phyloP scores from a whole-genome alignment of 2,113 vertebrate genomes.

The Gobio gobio region DNA sequence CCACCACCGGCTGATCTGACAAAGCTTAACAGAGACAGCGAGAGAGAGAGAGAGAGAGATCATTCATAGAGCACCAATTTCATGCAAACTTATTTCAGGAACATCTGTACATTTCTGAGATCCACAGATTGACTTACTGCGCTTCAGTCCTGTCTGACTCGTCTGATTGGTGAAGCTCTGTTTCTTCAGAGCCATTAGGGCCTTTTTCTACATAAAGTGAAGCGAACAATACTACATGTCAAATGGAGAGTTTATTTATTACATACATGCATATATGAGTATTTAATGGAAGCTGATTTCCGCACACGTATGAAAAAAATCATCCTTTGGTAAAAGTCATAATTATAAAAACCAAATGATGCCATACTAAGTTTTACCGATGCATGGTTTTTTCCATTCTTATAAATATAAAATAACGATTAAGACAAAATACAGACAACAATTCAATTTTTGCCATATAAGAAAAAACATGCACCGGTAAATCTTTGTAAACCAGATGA shows the following conservation, averaged over 20 bases:
- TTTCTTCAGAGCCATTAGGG: slow-evolving; percentile 88
- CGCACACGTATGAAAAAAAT: too few species aligned
- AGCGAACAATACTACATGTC: background rate
- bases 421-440: too few species aligned
- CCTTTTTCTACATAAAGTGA: slow-evolving; percentile 83
- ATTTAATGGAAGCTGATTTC: too few species aligned
- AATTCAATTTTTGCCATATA: too few species aligned
- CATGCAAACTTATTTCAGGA: background rate
- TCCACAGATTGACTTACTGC: slow-evolving; percentile 76
- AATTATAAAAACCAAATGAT: too few species aligned
- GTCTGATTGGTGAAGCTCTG: slow-evolving; percentile 86
- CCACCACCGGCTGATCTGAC: slow-evolving; percentile 89
- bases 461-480: too few species aligned
- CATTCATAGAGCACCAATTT: background rate
- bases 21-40: slow-evolving; percentile 76
- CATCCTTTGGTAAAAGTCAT: too few species aligned
- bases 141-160: slow-evolving; percentile 87
- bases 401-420: too few species aligned
- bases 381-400: too few species aligned
- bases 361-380: too few species aligned
- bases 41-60: background rate
- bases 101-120: background rate
- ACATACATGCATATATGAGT: background rate
- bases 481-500: too few species aligned
- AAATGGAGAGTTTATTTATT: background rate